These are phyloP conservation scores for Garra rufa DNA, from an alignment of 2,113 vertebrate species.

Conservation along the genomic window DNA sequence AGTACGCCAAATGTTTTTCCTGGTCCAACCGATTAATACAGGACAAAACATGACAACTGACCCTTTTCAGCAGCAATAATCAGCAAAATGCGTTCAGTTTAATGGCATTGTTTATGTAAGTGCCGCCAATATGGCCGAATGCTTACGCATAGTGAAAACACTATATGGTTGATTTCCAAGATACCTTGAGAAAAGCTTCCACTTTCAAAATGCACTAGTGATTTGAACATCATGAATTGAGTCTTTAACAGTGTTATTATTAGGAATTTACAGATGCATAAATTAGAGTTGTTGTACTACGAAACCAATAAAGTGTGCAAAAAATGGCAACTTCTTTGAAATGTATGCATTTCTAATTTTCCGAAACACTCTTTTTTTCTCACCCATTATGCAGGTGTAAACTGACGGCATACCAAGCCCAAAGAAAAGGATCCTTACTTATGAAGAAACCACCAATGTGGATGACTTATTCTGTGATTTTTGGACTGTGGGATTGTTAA, in stretches of 20 bases:
- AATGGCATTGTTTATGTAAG: no score
- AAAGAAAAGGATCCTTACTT: background rate
- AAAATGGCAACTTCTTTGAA: background rate
- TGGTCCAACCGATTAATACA: no score
- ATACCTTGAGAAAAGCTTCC: background rate
- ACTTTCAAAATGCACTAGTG: background rate
- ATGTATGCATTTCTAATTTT: background rate
- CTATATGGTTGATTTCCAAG: background rate
- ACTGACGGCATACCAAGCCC: no score
- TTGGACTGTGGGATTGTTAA: background rate
- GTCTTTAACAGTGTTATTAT: background rate
- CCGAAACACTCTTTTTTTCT: background rate
- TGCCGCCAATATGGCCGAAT: no score
- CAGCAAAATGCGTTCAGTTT: no score
- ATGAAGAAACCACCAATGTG: background rate
- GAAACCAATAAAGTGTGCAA: background rate
- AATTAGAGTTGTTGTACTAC: background rate
- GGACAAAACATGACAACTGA: no score
- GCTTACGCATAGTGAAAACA: no score
- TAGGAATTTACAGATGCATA: background rate
- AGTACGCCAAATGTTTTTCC: no score
- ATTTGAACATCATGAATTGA: background rate
- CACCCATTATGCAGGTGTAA: slow-evolving; percentile 36
- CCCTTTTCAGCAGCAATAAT: no score
- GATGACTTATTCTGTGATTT: background rate